Percentiles rank a stretch among this genome's conserved stretches.
Conservation (phyloP, 2,113 vertebrate species). For the Sinocyclocheilus anshuiensis region DNA sequence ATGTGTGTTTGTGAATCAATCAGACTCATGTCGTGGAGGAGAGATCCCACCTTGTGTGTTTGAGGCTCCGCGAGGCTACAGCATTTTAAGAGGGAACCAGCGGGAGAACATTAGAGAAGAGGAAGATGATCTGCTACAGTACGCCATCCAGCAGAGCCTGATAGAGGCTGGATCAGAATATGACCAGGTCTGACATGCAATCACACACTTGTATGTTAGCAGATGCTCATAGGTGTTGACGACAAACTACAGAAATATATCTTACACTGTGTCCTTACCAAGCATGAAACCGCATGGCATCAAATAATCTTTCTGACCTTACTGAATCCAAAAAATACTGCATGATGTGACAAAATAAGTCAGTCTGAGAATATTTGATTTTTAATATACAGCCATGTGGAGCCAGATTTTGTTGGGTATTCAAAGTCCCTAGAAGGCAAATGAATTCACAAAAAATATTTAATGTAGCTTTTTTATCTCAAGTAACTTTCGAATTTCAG, state of each 20-base stretch:
- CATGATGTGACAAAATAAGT: not conserved
- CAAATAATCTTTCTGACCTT: too few relatives aligned
- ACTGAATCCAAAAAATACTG: too few relatives aligned
- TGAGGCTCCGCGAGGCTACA: conserved; percentile 91
- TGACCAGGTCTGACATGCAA: conserved; percentile 83
- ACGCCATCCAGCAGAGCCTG: conserved; percentile 97
- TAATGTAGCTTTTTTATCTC: too few relatives aligned
- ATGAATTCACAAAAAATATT: not conserved
- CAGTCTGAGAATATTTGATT: not conserved
- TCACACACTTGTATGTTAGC: not conserved
- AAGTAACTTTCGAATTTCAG: too few relatives aligned
- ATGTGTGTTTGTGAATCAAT: conserved; percentile 53
- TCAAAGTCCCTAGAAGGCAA: not conserved
- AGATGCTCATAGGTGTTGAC: not conserved
- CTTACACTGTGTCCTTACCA: too few relatives aligned
- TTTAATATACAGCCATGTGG: not conserved
- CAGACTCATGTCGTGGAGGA: conserved; percentile 87
- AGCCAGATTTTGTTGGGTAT: not conserved
- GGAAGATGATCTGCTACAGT: conserved; percentile 93
- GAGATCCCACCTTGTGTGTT: conserved; percentile 91
- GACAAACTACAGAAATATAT: too few relatives aligned
- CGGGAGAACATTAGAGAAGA: conserved; percentile 84
- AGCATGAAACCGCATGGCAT: too few relatives aligned
- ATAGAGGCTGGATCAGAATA: conserved; percentile 93
- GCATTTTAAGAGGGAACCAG: conserved; percentile 85